Base-by-base conservation (phyloP, 2,888 invertebrate species). In the Pyrgus malvae region DNA sequence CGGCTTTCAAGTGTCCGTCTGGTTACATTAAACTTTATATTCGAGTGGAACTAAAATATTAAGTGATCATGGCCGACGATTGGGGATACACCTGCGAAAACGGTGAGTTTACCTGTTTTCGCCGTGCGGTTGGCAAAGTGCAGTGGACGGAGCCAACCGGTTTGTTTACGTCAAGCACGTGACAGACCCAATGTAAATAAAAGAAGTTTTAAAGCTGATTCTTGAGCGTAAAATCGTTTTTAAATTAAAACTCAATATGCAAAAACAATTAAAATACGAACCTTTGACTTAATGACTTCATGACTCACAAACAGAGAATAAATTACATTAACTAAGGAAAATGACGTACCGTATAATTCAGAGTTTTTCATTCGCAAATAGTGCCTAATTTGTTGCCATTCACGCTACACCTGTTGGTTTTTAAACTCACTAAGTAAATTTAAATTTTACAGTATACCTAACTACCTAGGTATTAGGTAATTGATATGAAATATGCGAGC, bases 11-110 rank as follows among this genome's bases (percentile, higher is more conserved):
- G 78, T 80, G 74, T 67, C 61, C 67, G 56, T 64, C 65, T 38
- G 40, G 54, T 57, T 57, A 58, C 61, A 49, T 35, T 60, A 25
- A 54, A 46, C 38, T 40, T 41, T 41, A 33, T 61, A 53, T 46
- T 57, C 59, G 54, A 65, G 66, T 67, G 62, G 57, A 55, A 58
- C 46, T 31, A 60, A 59, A 44, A 35, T 44, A 55, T 48, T 53
- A n/a, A n/a, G 60, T 57, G 56, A 62, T 57, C 48, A 91, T 90
- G 88, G 88, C 84, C 66, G 83, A 74, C 65, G 91, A 91, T 56
- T 92, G 92, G 92, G 92, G 92, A 80, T 92, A 92, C 81, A 90
- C 91, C 66, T 81, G 85, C 68, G 88, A 87, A 64, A 92, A 92
- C 77, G 92, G 92, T 92, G 73, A 91, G 91, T 89, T 59, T 62